Base-by-base conservation (phyloP, 2,888 invertebrate genomes). In the Drosophila yooni region DNA sequence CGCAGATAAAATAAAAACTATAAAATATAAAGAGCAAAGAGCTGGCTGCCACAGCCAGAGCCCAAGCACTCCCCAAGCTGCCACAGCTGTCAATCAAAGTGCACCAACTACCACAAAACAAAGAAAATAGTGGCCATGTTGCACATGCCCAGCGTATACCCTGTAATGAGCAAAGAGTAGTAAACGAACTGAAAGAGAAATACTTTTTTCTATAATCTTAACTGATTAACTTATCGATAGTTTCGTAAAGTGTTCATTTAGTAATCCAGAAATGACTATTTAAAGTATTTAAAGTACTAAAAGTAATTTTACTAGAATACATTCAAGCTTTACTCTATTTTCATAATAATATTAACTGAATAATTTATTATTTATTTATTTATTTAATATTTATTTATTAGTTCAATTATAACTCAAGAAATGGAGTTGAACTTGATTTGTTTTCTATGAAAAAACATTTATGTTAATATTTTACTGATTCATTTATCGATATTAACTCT, bases 61-160 rank as follows among this genome's bases (percentile, higher is more conserved):
- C 57, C 70, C 52, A 56, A 73, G 75, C 81, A 68, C 72, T 73
- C 63, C 69, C 60, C 57, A 68, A 51, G 74, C 77, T 83, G 87
- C 76, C 74, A 63, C 84, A 89, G 89, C 89, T 89, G 84, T 89
- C 84, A 84, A 89, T 84, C 89, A 89, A 76, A 79, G 54, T 73
- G 82, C 76, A 79, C 57, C 70, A 72, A 59, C 70, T 60, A 60
- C 48, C 40, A 43, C 31, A 57, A 54, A 66, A 53, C 21, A 59
- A 78, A 52, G 25, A 40, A 11, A 40, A 8, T 21, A 31, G 13
- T 34, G 15, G 11, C 10, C 18, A 10, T 25, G n/a, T 29, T 27
- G 53, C 38, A 50, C 18, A 48, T 31, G 62, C 66, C 15, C 43
- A n/a, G 10, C 18, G 40, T 6, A 70, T 81, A 81, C 68, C n/a